Percentiles rank a stretch among this genome's conserved stretches.
Conservation (phyloP, 1,140 invertebrate species). For the Drosophila mauritiana region DNA sequence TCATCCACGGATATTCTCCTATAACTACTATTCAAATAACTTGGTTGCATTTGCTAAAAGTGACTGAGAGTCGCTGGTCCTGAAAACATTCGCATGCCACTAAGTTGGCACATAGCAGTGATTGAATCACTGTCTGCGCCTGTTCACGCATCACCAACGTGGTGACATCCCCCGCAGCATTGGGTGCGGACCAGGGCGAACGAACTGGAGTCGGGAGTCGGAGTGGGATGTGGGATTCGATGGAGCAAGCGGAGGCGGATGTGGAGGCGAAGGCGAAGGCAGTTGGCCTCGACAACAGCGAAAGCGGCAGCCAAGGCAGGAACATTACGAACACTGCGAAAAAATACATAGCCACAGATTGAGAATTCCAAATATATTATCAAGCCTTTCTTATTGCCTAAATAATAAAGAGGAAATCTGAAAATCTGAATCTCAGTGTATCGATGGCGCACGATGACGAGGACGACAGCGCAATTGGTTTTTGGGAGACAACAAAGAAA, state of each 20-base stretch:
- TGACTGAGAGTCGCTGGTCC: conserved; percentile 4
- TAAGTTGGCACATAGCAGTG: conserved; percentile 36
- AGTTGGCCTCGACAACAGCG: conserved; percentile 40
- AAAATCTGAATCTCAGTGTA: conserved; percentile 1
- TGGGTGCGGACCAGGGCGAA: conserved; percentile 28
- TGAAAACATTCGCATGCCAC: conserved; percentile 26
- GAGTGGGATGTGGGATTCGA: neutral
- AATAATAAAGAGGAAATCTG: neutral
- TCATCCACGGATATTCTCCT: no score
- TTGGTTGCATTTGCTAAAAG: no score
- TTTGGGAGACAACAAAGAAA: conserved; percentile 58
- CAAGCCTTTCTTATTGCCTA: neutral
- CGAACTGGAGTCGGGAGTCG: neutral
- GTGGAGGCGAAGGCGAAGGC: conserved; percentile 6
- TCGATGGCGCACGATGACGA: conserved; percentile 40
- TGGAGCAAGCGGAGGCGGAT: neutral
- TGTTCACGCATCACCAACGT: conserved; percentile 55
- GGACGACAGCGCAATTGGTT: conserved; percentile 70
- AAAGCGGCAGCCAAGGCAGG: conserved; percentile 17
- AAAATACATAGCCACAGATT: neutral
- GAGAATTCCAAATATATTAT: neutral
- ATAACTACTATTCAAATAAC: no score
- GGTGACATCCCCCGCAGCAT: conserved; percentile 56
- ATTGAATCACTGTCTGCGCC: conserved; percentile 58
- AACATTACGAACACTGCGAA: conserved; percentile 12